Conservation (phyloP, 2,113 vertebrate species). For the Callorhinus ursinus region DNA sequence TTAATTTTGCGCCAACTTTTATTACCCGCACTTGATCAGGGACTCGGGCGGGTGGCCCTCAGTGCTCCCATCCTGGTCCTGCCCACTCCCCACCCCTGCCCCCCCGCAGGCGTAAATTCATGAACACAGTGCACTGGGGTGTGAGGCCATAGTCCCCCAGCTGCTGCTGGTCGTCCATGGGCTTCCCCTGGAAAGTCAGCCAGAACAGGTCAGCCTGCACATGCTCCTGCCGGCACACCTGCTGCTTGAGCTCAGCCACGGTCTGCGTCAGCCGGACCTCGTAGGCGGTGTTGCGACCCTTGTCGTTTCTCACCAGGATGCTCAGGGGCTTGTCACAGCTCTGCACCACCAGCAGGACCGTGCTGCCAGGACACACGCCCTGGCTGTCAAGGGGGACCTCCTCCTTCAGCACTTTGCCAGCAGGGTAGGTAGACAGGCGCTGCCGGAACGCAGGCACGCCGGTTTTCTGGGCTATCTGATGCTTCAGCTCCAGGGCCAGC, state of each 20-base stretch:
- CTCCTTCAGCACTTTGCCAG: accelerated
- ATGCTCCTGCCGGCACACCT: not conserved
- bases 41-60: not conserved
- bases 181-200: conserved; percentile 61
- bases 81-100: not conserved
- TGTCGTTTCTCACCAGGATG: conserved; percentile 67
- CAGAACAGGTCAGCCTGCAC: not conserved
- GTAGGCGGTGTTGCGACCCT: not conserved
- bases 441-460: conserved; percentile 49
- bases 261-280: conserved; percentile 18
- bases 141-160: conserved; percentile 65
- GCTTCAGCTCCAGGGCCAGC: not conserved
- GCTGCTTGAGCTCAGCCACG: conserved; percentile 38
- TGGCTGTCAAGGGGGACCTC: not conserved
- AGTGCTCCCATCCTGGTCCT: too few relatives aligned
- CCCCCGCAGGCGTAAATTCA: conserved; percentile 67
- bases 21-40: not conserved
- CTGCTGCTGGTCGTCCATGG: not conserved
- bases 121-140: not conserved
- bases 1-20: not conserved
- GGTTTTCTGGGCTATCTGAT: not conserved
- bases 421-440: not conserved
- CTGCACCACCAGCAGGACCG: conserved; percentile 49
- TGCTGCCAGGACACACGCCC: conserved; percentile 3
- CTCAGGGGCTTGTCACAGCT: not conserved